phyloP scores from a whole-genome alignment of 2,113 vertebrate species.

The Micromys minutus region DNA sequence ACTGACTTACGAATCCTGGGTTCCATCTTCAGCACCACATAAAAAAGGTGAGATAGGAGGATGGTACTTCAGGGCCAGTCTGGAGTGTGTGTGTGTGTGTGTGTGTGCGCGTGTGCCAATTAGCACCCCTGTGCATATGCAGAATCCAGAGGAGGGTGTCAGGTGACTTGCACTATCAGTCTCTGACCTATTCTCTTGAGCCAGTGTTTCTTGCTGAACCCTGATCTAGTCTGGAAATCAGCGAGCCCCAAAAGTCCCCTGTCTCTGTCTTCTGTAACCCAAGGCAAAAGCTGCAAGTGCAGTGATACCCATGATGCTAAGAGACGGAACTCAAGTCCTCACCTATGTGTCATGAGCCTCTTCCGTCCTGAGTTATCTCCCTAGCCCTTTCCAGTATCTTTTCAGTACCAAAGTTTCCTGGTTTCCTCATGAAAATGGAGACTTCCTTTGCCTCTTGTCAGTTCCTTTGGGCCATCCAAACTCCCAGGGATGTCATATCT shows the following conservation, averaged over 20 bases:
- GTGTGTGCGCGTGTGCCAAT: no score
- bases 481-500: not conserved
- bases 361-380: not conserved
- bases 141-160: not conserved
- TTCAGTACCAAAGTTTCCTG: not conserved
- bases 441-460: not conserved
- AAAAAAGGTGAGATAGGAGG: not conserved
- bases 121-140: not conserved
- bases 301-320: not conserved
- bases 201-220: not conserved
- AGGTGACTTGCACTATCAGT: not conserved
- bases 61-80: no score
- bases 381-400: not conserved
- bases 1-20: not conserved
- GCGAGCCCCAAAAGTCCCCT: not conserved
- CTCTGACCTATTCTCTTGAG: no score
- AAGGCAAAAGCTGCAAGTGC: no score
- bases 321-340: not conserved
- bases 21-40: not conserved
- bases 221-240: not conserved
- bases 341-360: not conserved
- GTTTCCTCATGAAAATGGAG: not conserved
- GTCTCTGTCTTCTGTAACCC: no score
- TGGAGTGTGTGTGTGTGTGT: not conserved
- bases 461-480: not conserved